Conservation (phyloP, 2,113 vertebrate genomes). For the Mobula birostris region DNA sequence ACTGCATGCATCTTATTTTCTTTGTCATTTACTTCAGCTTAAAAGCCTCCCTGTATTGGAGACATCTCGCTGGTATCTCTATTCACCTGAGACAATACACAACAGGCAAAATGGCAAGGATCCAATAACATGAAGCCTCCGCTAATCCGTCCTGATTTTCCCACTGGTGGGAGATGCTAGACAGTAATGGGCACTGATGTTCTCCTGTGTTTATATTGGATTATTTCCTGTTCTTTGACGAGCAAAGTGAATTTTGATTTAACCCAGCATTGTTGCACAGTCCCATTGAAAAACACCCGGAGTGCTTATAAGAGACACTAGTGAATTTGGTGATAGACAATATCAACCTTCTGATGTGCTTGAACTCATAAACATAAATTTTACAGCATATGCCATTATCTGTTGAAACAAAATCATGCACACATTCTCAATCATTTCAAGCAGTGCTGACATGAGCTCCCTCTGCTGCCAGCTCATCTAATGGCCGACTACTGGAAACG, state of each 20-base stretch:
- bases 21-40: background rate
- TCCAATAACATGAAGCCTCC: constrained; percentile 5
- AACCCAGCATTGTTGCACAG: background rate
- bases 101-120: background rate
- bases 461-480: background rate
- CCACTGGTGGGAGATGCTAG: background rate
- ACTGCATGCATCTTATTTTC: background rate
- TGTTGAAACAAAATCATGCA: background rate
- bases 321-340: background rate
- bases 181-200: constrained; percentile 2
- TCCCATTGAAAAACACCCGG: background rate
- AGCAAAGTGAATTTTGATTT: constrained; percentile 22
- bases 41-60: background rate
- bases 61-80: background rate
- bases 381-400: background rate
- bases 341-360: background rate
- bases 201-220: background rate
- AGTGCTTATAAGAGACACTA: background rate
- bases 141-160: constrained; percentile 4
- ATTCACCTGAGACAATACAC: background rate
- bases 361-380: background rate
- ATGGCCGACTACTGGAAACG: background rate
- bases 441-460: background rate
- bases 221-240: background rate
- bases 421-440: background rate